Evolutionary conservation across 2,797 vertebrate species (phyloP).

Genomic region (Urocyon cinereoargenteus): DNA sequence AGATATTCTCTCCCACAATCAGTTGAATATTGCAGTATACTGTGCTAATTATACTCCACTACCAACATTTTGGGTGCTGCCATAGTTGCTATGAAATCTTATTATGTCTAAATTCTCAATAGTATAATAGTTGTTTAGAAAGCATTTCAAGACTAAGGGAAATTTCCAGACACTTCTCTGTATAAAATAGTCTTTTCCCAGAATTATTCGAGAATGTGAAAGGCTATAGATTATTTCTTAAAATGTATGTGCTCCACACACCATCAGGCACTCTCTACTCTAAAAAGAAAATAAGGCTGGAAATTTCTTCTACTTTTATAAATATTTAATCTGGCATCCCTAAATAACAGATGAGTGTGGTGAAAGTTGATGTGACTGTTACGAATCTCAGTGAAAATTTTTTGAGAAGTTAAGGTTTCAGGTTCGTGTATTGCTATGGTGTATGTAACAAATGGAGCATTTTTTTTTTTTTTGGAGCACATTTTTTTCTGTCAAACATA

Average conservation of each 20-base stretch:
- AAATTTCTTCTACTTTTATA: conserved; percentile 43
- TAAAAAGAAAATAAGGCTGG: neutral
- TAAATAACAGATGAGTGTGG: neutral
- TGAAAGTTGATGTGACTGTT: neutral
- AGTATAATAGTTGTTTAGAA: neutral
- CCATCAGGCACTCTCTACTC: neutral
- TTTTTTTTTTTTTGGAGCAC: neutral
- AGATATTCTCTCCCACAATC: neutral
- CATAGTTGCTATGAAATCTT: neutral
- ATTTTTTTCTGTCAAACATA: neutral
- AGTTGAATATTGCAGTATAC: neutral
- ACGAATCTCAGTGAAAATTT: conserved; percentile 13
- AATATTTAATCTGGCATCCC: conserved; percentile 48
- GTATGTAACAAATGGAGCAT: neutral
- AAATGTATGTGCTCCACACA: neutral
- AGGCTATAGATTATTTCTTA: neutral
- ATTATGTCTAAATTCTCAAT: conserved; percentile 33
- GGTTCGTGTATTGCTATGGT: neutral
- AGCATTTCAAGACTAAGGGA: neutral
- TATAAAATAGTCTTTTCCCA: conserved; percentile 2
- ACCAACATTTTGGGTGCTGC: neutral
- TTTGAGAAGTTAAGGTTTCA: conserved; percentile 30
- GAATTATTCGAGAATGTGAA: neutral
- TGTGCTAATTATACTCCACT: neutral
- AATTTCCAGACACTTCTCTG: neutral